A percentile compares a stretch with the other conserved stretches of the same genome.
These are phyloP conservation scores for Oegoconia quadripuncta DNA, from an alignment of 2,888 invertebrate species.

Conservation along the genomic window DNA sequence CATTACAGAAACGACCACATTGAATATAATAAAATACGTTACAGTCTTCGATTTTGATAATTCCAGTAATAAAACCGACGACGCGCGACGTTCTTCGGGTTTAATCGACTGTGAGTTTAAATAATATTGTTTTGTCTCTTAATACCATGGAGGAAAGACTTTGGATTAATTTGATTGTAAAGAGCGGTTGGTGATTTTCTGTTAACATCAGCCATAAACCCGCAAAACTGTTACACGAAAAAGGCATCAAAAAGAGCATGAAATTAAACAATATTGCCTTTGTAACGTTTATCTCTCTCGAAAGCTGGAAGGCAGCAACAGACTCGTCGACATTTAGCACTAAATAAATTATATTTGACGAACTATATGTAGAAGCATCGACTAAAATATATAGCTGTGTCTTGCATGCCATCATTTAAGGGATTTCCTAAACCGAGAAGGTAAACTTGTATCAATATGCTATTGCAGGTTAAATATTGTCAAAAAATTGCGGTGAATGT, in stretches of 20 bases:
- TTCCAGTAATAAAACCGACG: slow-evolving; percentile 42
- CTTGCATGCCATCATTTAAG: too few species aligned
- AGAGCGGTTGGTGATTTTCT: background rate
- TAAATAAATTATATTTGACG: too few species aligned
- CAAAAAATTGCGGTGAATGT: background rate
- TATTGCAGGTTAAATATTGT: background rate
- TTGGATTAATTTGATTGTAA: slow-evolving; percentile 6
- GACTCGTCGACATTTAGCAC: too few species aligned
- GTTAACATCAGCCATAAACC: too few species aligned
- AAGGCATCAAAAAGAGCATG: too few species aligned
- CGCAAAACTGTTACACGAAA: too few species aligned
- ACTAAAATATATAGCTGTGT: too few species aligned
- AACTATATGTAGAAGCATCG: too few species aligned
- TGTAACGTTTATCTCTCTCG: background rate
- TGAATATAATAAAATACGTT: slow-evolving; percentile 3
- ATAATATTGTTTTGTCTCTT: slow-evolving; percentile 3
- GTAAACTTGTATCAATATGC: background rate
- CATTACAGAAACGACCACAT: background rate
- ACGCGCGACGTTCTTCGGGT: slow-evolving; percentile 32
- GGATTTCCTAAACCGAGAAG: background rate
- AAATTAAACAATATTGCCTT: background rate
- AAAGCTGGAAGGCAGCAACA: too few species aligned
- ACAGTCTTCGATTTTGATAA: slow-evolving; percentile 31
- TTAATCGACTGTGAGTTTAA: slow-evolving; percentile 35
- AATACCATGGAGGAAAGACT: slow-evolving; percentile 3